Percentiles rank a stretch among this genome's conserved stretches.
Conservation (phyloP, 2,797 vertebrate species). For the Gallinago nigripennis region DNA sequence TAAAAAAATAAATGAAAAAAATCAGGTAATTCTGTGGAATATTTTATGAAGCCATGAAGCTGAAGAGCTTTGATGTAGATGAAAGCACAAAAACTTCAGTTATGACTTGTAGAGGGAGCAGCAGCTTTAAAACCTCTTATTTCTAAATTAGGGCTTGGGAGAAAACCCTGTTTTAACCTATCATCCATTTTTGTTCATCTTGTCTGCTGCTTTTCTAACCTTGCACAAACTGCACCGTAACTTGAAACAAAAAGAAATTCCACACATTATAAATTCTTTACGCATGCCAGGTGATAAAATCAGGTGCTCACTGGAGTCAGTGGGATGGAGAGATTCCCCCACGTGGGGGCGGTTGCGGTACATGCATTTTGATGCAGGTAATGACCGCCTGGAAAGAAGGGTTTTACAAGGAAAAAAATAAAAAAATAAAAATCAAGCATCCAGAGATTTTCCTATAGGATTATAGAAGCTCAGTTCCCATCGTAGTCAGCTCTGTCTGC, state of each 20-base stretch:
- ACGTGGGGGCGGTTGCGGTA: not conserved
- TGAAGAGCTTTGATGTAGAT: slow-evolving; percentile 51
- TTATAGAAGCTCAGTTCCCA: not conserved
- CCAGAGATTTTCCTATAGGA: not conserved
- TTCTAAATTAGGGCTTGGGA: slow-evolving; percentile 21
- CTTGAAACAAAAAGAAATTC: not conserved
- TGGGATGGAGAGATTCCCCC: not conserved
- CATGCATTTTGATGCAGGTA: not conserved
- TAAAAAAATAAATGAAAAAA: not conserved
- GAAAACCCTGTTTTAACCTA: not conserved
- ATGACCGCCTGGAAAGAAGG: not conserved
- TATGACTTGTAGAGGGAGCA: slow-evolving; percentile 2
- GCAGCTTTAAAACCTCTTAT: slow-evolving; percentile 25
- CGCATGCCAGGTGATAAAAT: not conserved
- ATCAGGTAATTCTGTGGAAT: not conserved
- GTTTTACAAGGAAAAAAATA: not conserved
- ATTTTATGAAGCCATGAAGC: not conserved
- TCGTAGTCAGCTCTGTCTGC: not conserved
- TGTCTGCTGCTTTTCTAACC: not conserved
- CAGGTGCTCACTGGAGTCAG: not conserved
- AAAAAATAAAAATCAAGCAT: not conserved
- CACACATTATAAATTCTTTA: not conserved
- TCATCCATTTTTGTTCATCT: not conserved
- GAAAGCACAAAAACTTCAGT: slow-evolving; percentile 38
- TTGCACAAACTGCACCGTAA: not conserved